Evolutionary conservation across 1,140 invertebrate species (phyloP).

Genomic region (Liolophura sinensis): DNA sequence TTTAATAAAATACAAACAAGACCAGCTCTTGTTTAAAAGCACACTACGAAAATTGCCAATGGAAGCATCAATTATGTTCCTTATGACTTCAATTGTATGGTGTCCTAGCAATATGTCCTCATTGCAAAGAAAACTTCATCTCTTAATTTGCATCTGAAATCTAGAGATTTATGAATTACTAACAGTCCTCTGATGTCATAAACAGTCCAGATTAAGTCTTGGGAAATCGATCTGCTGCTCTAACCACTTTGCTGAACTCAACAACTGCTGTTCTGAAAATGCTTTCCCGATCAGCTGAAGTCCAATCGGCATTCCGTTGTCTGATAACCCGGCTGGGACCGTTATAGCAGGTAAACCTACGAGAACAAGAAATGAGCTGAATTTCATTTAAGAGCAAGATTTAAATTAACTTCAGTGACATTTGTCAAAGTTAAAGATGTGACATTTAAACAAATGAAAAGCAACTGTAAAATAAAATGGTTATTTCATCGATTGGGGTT

Average conservation of each 20-base stretch:
- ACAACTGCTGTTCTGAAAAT: conserved; percentile 76
- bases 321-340: conserved; percentile 80
- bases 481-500: too few relatives aligned
- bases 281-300: conserved; percentile 89
- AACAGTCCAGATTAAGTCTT: conserved; percentile 30
- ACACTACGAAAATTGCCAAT: too few relatives aligned
- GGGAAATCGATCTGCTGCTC: conserved; percentile 64
- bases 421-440: neutral
- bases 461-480: too few relatives aligned
- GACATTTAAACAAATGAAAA: neutral
- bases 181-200: neutral
- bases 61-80: too few relatives aligned
- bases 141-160: too few relatives aligned
- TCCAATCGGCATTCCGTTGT: conserved; percentile 80
- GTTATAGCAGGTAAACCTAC: conserved; percentile 86
- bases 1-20: too few relatives aligned
- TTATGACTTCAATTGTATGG: too few relatives aligned
- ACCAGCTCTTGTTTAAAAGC: too few relatives aligned
- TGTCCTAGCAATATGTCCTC: too few relatives aligned
- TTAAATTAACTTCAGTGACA: neutral
- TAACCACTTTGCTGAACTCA: conserved; percentile 83
- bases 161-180: too few relatives aligned
- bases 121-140: too few relatives aligned
- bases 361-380: conserved; percentile 27
- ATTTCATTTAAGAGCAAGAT: neutral